A percentile compares a stretch with the other conserved stretches of the same genome.
Evolutionary conservation across 2,888 invertebrate genomes (phyloP).

Genomic region (Embidobia sp.): DNA sequence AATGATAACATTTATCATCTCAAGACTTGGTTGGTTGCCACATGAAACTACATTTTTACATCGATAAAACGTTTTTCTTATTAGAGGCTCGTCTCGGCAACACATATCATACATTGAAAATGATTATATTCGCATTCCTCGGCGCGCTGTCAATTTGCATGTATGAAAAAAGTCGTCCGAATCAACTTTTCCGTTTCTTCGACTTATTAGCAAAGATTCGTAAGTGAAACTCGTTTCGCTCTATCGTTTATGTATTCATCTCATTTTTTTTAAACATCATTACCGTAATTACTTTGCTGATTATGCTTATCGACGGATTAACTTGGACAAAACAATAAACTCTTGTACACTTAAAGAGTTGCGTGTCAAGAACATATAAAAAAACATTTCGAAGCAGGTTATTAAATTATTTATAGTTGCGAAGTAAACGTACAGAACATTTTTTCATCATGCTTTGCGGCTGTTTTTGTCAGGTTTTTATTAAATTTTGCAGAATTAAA

Average conservation of each 20-base stretch:
- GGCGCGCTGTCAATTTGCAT: slow-evolving; percentile 44
- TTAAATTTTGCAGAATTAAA: too few species aligned
- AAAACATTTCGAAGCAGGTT: too few species aligned
- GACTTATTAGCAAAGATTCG: slow-evolving; percentile 52
- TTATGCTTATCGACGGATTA: slow-evolving; percentile 37
- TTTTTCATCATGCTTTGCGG: too few species aligned
- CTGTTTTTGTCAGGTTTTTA: too few species aligned
- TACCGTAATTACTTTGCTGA: slow-evolving; percentile 36
- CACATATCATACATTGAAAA: slow-evolving; percentile 34
- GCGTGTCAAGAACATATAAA: slow-evolving; percentile 7
- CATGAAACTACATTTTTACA: slow-evolving; percentile 19
- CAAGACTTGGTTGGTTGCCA: background rate
- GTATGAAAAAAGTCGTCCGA: slow-evolving; percentile 10
- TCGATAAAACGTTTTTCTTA: slow-evolving; percentile 30
- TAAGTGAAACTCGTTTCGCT: slow-evolving; percentile 56
- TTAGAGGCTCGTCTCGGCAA: slow-evolving; percentile 9
- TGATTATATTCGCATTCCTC: slow-evolving; percentile 52
- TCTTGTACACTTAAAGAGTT: slow-evolving; percentile 28
- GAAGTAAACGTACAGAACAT: too few species aligned
- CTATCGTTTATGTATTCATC: slow-evolving; percentile 40
- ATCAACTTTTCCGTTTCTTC: slow-evolving; percentile 38
- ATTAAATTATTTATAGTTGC: too few species aligned
- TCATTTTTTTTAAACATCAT: slow-evolving; percentile 28
- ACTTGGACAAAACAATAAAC: slow-evolving; percentile 32
- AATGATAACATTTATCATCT: slow-evolving; percentile 21